Evolutionary conservation across 1,140 invertebrate species (phyloP).

Genomic region (Pentalonia nigronervosa): DNA sequence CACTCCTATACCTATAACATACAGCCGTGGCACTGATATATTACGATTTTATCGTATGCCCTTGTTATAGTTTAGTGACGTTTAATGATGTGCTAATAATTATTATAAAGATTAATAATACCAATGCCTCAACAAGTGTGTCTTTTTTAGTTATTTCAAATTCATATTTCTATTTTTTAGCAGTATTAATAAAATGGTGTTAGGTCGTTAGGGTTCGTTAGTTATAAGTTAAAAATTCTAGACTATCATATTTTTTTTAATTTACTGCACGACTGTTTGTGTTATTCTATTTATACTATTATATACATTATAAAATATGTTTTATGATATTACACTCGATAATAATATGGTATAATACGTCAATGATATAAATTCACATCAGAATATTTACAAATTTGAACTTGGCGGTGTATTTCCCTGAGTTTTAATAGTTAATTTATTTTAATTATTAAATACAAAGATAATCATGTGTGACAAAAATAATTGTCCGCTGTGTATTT

Average conservation of each 20-base stretch:
- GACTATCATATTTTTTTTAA: not conserved
- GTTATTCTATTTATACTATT: not conserved
- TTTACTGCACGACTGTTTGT: not conserved
- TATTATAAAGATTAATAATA: not conserved
- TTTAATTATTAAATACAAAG: conserved; percentile 4
- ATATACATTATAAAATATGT: not conserved
- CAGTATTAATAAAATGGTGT: not conserved
- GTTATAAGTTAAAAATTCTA: not conserved
- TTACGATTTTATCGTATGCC: not conserved
- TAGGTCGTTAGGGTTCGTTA: not conserved
- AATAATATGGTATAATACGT: not conserved
- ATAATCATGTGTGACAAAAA: not conserved
- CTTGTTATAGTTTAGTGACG: conserved; percentile 4
- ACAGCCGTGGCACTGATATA: conserved; percentile 7
- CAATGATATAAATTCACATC: not conserved
- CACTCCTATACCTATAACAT: not conserved
- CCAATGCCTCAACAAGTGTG: not conserved
- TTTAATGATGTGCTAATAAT: conserved; percentile 7
- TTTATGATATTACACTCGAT: not conserved
- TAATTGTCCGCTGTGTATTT: not conserved
- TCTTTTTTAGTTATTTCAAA: not conserved
- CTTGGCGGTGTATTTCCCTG: not conserved
- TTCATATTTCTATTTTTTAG: not conserved
- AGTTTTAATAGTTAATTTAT: not conserved
- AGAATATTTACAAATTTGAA: conserved; percentile 5